A percentile compares a stretch with the other conserved stretches of the same genome.
Evolutionary conservation across 2,113 vertebrate species (phyloP).

Genomic region (Pionites leucogaster): DNA sequence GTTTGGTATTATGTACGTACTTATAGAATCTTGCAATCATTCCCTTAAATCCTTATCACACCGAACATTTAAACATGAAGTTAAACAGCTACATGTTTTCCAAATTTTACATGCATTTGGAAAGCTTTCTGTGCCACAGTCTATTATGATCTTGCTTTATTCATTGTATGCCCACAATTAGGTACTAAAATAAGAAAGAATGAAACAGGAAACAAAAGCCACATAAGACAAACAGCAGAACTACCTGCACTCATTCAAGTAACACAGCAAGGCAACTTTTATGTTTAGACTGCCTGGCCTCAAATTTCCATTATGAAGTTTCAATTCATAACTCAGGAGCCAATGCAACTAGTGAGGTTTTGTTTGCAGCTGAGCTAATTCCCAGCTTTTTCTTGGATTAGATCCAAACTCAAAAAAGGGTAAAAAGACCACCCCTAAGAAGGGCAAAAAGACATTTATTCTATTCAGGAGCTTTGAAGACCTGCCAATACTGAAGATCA

Average conservation of each 20-base stretch:
- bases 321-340: slow-evolving; percentile 15
- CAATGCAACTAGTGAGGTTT: background rate
- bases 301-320: background rate
- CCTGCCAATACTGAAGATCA: background rate
- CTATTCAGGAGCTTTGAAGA: background rate
- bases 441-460: background rate
- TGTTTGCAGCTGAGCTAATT: background rate
- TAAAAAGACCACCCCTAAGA: background rate
- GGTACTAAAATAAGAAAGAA: slow-evolving; percentile 7
- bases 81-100: background rate
- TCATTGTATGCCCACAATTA: slow-evolving; percentile 24
- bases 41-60: background rate
- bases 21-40: background rate
- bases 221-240: background rate
- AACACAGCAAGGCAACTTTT: background rate
- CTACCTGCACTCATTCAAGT: background rate
- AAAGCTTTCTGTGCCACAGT: background rate
- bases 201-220: slow-evolving; percentile 11
- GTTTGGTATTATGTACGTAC: background rate
- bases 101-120: background rate
- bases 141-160: background rate
- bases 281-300: background rate
- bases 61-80: background rate
- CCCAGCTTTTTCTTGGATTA: background rate
- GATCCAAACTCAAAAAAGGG: background rate